phyloP scores from a whole-genome alignment of 2,888 invertebrate species.

The Saturnia pavonia region DNA sequence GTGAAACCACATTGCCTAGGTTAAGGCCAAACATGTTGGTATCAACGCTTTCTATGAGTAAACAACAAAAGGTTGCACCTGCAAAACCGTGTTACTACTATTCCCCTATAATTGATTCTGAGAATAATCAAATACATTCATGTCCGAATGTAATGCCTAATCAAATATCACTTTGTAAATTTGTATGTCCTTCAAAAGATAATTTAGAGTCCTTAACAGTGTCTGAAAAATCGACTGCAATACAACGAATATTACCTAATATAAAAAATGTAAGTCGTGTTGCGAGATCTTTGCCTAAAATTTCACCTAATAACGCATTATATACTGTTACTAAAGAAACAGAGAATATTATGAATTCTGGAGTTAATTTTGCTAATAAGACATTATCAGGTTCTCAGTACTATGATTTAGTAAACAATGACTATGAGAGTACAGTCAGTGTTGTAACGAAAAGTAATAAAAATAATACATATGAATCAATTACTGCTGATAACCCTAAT shows the following conservation, averaged over 20 bases:
- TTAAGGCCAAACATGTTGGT: conserved; percentile 25
- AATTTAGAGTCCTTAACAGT: conserved; percentile 17
- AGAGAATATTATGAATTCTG: not conserved
- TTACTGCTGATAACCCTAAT: not conserved
- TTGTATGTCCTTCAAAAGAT: not conserved
- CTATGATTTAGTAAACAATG: not conserved
- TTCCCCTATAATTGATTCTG: conserved; percentile 22
- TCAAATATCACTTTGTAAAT: not conserved
- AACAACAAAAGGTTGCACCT: conserved; percentile 34
- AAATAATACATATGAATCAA: not conserved
- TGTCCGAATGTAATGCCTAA: not conserved
- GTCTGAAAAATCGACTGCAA: conserved; percentile 28
- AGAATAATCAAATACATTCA: not conserved
- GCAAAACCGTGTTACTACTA: conserved; percentile 34
- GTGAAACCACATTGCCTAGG: conserved; percentile 45
- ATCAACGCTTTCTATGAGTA: conserved; percentile 28
- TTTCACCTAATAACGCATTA: conserved; percentile 32
- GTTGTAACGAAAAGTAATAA: not conserved
- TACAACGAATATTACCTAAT: conserved; percentile 43
- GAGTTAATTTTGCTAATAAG: not conserved
- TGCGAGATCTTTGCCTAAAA: conserved; percentile 42
- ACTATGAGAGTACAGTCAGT: not conserved
- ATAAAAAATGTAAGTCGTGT: conserved; percentile 36
- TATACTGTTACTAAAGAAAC: conserved; percentile 6
- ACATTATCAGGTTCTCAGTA: not conserved